Conservation (phyloP, 2,797 vertebrate genomes). For the Chelidonichthys spinosus region DNA sequence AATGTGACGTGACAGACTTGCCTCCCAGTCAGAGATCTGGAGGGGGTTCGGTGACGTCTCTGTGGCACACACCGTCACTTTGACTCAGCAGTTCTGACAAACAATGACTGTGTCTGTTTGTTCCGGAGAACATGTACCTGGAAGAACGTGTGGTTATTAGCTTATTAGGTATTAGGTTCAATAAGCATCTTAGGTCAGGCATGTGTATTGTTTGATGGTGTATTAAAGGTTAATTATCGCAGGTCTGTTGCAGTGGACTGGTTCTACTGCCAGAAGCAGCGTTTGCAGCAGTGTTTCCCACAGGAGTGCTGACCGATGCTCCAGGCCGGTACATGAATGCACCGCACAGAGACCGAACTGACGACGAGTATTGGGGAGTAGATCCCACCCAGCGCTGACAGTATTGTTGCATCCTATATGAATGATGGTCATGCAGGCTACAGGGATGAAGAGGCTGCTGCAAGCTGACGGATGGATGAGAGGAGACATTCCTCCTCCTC, state of each 20-base stretch:
- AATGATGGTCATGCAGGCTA: constrained; percentile 1
- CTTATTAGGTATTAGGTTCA: too few species aligned
- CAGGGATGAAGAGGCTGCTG: constrained; percentile 17
- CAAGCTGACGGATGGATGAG: constrained; percentile 50
- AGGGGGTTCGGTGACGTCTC: constrained; percentile 15
- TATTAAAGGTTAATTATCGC: too few species aligned
- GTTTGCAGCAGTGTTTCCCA: not conserved
- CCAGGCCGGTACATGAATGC: not conserved
- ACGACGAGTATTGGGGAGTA: not conserved
- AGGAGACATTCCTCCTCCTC: constrained; percentile 28
- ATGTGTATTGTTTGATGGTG: too few species aligned
- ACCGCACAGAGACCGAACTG: not conserved
- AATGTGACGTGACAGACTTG: constrained; percentile 28
- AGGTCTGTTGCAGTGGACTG: too few species aligned
- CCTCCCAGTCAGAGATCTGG: constrained; percentile 29
- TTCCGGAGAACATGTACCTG: too few species aligned
- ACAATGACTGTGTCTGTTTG: not conserved
- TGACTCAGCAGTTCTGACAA: constrained; percentile 28
- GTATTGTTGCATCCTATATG: not conserved
- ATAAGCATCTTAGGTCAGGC: too few species aligned
- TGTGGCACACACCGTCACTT: constrained; percentile 8
- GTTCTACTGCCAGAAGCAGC: too few species aligned
- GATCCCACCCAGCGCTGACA: constrained; percentile 1
- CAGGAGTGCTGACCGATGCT: not conserved
- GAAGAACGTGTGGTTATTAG: too few species aligned